phyloP scores from a whole-genome alignment of 37 sponge, comb jelly and placozoan species.

The Halichondria panicea region DNA sequence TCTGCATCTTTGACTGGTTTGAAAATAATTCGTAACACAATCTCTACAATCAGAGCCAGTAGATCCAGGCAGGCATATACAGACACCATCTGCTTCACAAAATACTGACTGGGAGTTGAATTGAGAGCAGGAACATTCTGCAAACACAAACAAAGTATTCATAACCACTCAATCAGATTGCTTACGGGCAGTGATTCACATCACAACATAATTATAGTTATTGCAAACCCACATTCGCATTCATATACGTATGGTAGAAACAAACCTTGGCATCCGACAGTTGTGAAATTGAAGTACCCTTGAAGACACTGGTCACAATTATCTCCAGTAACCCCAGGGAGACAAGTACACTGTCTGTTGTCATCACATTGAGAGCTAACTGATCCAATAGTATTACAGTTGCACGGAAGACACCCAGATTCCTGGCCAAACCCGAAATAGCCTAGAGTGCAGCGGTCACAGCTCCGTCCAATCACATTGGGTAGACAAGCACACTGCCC shows the following conservation, averaged over 20 bases:
- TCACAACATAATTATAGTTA: neutral
- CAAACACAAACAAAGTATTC: neutral
- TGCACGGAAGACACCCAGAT: slow-evolving; percentile 73
- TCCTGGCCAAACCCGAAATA: slow-evolving; percentile 25
- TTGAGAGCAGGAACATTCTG: slow-evolving; percentile 19
- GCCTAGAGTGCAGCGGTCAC: slow-evolving; percentile 68
- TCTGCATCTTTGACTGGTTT: slow-evolving; percentile 9
- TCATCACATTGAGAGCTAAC: slow-evolving; percentile 55
- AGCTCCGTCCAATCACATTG: slow-evolving; percentile 67
- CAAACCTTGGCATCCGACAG: slow-evolving; percentile 60
- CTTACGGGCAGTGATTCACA: neutral
- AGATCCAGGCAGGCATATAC: slow-evolving; percentile 12
- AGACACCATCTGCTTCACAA: slow-evolving; percentile 17
- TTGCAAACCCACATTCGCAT: neutral
- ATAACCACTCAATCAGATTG: neutral
- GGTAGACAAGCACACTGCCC: slow-evolving; percentile 78
- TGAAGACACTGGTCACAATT: slow-evolving; percentile 78
- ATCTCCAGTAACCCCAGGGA: slow-evolving; percentile 60
- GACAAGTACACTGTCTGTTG: slow-evolving; percentile 78
- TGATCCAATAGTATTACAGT: slow-evolving; percentile 75
- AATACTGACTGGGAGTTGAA: neutral
- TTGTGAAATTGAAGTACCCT: slow-evolving; percentile 75
- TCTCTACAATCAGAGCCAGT: slow-evolving; percentile 18
- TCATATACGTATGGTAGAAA: neutral
- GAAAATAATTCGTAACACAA: slow-evolving; percentile 23